Evolutionary conservation across 2,113 vertebrate genomes (phyloP).

Genomic region (Anhinga anhinga): DNA sequence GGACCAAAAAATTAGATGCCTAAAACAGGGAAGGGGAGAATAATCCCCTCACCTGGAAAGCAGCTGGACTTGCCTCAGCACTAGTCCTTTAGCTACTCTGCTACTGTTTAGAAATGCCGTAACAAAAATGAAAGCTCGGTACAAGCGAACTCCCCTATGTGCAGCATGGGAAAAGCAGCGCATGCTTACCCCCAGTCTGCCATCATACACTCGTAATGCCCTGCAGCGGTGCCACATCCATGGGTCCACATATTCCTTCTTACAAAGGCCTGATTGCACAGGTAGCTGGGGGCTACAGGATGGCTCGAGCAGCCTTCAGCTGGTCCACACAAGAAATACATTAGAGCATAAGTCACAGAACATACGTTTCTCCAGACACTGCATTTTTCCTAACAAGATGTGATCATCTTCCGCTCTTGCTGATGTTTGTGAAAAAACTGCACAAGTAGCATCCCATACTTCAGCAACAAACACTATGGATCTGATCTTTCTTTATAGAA

Average conservation of each 20-base stretch:
- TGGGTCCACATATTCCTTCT: not conserved
- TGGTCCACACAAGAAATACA: not conserved
- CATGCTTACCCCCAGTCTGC: not conserved
- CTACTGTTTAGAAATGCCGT: not conserved
- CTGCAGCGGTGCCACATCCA: not conserved
- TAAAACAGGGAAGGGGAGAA: not conserved
- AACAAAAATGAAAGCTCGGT: not conserved
- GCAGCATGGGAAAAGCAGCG: not conserved
- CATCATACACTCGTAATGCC: not conserved
- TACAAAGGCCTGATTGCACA: not conserved
- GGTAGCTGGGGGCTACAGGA: not conserved
- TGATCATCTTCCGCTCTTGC: not conserved
- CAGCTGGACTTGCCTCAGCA: not conserved
- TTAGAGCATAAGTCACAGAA: not conserved
- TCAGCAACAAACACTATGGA: not conserved
- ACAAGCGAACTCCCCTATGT: accelerated
- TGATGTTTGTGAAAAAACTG: not conserved
- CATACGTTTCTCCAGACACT: not conserved
- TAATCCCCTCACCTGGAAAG: not conserved
- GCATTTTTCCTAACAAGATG: not conserved
- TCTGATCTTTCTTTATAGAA: not conserved
- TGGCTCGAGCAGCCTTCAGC: not conserved
- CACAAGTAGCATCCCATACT: not conserved
- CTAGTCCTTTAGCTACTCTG: not conserved
- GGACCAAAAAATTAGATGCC: not conserved